Conservation (phyloP, 2,888 invertebrate species). For the Ichneumoninae sp. region DNA sequence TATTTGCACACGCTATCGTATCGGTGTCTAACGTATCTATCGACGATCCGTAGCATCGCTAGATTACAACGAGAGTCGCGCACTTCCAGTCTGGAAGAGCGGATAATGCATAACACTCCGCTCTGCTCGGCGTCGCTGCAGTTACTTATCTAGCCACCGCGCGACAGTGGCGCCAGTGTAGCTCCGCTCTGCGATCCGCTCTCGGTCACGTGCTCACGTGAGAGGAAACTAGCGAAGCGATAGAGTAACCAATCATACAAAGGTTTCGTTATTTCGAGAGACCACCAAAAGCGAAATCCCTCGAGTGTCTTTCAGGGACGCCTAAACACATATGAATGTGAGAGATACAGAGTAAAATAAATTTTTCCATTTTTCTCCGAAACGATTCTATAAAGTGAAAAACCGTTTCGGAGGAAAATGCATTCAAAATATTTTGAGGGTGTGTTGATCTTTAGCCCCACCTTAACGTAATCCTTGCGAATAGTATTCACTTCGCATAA, state of each 20-base stretch:
- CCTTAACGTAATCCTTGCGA: no score
- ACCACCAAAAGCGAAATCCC: neutral
- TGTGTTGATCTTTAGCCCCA: no score
- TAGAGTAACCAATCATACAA: neutral
- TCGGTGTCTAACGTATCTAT: neutral
- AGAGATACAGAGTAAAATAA: no score
- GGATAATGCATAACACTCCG: neutral
- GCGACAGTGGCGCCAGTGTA: neutral
- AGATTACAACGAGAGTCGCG: neutral
- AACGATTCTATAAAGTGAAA: no score
- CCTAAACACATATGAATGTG: no score
- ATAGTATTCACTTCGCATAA: no score
- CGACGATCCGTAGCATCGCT: neutral
- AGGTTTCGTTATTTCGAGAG: neutral
- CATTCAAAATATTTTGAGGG: no score
- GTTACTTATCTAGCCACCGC: neutral
- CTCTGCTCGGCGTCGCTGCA: neutral
- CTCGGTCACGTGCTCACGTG: neutral
- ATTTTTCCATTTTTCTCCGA: no score
- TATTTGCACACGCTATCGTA: conserved; percentile 3
- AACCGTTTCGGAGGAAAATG: no score
- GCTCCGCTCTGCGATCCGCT: neutral
- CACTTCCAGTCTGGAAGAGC: neutral
- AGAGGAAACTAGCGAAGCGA: neutral
- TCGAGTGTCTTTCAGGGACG: neutral